Base-by-base conservation (phyloP, 64 coral and sea anemone species). In the Stichodactyla mertensii region DNA sequence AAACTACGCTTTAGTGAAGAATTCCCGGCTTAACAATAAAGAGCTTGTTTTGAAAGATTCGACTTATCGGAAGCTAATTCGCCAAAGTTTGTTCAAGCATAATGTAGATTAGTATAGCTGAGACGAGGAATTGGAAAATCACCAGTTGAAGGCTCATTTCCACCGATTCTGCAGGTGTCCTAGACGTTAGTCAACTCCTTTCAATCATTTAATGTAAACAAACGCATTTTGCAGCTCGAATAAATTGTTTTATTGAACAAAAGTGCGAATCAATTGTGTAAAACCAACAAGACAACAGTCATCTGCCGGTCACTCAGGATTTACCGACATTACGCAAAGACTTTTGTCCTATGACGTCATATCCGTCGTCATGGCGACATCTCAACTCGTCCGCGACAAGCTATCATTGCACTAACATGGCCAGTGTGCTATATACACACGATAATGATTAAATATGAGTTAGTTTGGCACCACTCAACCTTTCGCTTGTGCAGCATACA, bases 221-320 rank as follows among this genome's bases (percentile, higher is more conserved):
- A 74, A 16, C 19, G 78, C 51, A 5, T 54, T 81, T 31, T 52
- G 1, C 52, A 81, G 78, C 78, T 53, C 52, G 78, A 26, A 64
- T 85, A 85, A 85, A 85, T 85, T 85, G 83, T 9, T 85, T 62
- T 85, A 85, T 85, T 60, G 61, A 85, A 85, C 83, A 85, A 85
- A 85, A 61, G 83, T 62, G 83, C 7, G 57, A 52, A 61, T 58
- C 83, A 85, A 85, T 85, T 85, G 83, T 58, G 60, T 12, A 85
- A 85, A 85, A 85, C 83, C 26, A 85, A 85, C 83, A 85, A 2
- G 5, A 24, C 55, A 60, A 85, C 12, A 27, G 12, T 59, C 13
- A 22, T 69, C 27, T 79, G 28, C 28, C 27, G 31, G 7, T 77
- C 31, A 10, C 11, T 45, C n/a, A 6, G 22, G 5, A 79, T 79